phyloP scores from a whole-genome alignment of 2,888 invertebrate species.

The Athetis lepigone region DNA sequence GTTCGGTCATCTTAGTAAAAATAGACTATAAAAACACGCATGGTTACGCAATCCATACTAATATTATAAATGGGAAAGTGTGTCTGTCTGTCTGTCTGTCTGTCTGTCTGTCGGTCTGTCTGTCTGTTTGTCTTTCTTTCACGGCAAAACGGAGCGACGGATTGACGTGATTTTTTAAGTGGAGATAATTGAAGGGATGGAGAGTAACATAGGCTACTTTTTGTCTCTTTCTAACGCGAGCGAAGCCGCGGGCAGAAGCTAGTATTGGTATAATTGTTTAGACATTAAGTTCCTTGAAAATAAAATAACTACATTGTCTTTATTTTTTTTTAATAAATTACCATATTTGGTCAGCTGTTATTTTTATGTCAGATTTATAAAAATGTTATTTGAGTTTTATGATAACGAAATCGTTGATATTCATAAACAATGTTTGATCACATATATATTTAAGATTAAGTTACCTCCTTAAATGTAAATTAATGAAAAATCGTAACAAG shows the following conservation, averaged over 20 bases:
- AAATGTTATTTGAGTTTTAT: not conserved
- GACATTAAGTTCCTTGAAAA: slow-evolving; percentile 4
- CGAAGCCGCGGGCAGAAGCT: no score
- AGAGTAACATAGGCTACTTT: no score
- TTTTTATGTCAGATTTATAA: not conserved
- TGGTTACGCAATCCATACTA: slow-evolving; percentile 37
- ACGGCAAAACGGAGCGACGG: no score
- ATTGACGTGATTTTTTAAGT: no score
- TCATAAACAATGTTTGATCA: not conserved
- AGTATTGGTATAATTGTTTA: slow-evolving; percentile 18
- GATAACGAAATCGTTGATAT: not conserved
- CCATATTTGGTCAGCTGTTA: not conserved
- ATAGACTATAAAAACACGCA: slow-evolving; percentile 40
- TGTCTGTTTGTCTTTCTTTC: no score
- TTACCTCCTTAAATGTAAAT: not conserved
- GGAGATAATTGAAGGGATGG: no score
- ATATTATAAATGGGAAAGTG: no score
- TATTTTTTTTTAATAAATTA: not conserved
- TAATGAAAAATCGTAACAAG: not conserved
- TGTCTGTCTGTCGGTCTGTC: no score
- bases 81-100: no score
- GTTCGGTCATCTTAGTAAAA: slow-evolving; percentile 52
- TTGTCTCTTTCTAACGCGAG: no score
- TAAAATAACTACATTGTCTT: not conserved
- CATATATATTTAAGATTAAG: not conserved